Base-by-base conservation (phyloP, 2,797 vertebrate species). In the Thaleichthys pacificus region DNA sequence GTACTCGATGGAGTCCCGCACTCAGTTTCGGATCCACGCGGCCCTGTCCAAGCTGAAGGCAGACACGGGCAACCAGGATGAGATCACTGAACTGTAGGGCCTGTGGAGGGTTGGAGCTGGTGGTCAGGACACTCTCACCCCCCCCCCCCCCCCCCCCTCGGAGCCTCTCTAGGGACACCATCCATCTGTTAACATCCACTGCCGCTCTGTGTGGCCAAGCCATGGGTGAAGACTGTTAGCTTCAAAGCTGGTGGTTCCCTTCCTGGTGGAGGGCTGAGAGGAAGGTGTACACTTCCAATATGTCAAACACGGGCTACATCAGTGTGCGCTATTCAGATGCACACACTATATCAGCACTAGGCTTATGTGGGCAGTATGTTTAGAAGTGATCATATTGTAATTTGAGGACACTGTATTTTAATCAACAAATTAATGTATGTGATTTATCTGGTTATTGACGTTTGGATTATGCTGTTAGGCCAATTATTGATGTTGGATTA, bases 1-100 rank as follows among this genome's bases (percentile, higher is more conserved):
- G 30, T 95, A 95, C 80, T 95, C 94, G 0, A 96, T 96, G 95
- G 94, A 96, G 77, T 96, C 94, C 2, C 92, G 94, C 1, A 95
- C 94, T 0, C 91, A 94, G 74, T 96, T 96, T 89, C 89, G 95
- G 75, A 82, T 96, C 15, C 95, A 96, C 3, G 93, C 95, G 0
- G 93, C 93, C 30, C 88, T 95, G 67, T 91, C 91, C 68, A 95
- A 94, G 82, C 89, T 95, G n/a, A 94, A 94, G 77, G 93, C 90
- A 0, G 89, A 91, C 76, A 83, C 90, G 0, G 82, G 75, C 0
- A 93, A 93, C 3, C 92, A 93, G 15, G 91, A 92, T 0, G 91
- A 93, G 66, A 82, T 81, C 68, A 85, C 91, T 17, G 81, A 76
- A 0, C 78, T 91, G 73, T 93, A 78, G 86, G 57, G 30, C 38